phyloP scores from a whole-genome alignment of 92 coral and sea anemone genomes.

The Hydrozoanthus gracilis region DNA sequence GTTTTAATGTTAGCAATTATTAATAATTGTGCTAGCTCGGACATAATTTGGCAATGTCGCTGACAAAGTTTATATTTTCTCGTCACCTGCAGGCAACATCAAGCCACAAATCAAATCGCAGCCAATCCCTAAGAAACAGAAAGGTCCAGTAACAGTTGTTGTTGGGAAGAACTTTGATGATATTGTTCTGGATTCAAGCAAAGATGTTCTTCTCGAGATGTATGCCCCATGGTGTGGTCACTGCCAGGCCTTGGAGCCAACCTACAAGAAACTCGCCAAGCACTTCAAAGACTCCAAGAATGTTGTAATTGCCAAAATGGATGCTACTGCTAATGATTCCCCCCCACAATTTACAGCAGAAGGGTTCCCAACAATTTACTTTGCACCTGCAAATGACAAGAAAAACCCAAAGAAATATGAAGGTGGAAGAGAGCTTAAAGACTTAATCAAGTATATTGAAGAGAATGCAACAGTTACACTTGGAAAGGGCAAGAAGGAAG shows the following conservation, averaged over 20 bases:
- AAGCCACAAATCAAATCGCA: slow-evolving; percentile 91
- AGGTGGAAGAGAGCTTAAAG: slow-evolving; percentile 82
- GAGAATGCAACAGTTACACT: slow-evolving; percentile 84
- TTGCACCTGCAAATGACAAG: slow-evolving; percentile 86
- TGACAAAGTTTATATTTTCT: not conserved
- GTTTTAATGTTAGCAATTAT: too few relatives aligned
- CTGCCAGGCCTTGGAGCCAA: slow-evolving; percentile 87
- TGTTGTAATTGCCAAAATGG: slow-evolving; percentile 92
- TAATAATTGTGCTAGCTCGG: too few relatives aligned
- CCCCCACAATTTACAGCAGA: slow-evolving; percentile 77
- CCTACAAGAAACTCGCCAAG: slow-evolving; percentile 86
- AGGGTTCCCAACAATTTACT: slow-evolving; percentile 88
- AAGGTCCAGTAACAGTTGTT: slow-evolving; percentile 90
- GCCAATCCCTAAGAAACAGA: slow-evolving; percentile 86
- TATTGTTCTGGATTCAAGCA: slow-evolving; percentile 82
- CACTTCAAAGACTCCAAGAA: slow-evolving; percentile 79
- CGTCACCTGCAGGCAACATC: slow-evolving; percentile 67
- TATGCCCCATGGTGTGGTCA: slow-evolving; percentile 99
- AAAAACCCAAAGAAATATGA: slow-evolving; percentile 84
- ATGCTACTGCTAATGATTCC: slow-evolving; percentile 89
- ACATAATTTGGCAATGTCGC: not conserved
- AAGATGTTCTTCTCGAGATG: slow-evolving; percentile 94
- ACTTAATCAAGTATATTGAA: slow-evolving; percentile 79
- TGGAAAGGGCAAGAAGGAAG: slow-evolving; percentile 77
- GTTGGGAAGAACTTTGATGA: slow-evolving; percentile 93